Conservation (phyloP, 2,888 invertebrate species). For the Parnassius smintheus region DNA sequence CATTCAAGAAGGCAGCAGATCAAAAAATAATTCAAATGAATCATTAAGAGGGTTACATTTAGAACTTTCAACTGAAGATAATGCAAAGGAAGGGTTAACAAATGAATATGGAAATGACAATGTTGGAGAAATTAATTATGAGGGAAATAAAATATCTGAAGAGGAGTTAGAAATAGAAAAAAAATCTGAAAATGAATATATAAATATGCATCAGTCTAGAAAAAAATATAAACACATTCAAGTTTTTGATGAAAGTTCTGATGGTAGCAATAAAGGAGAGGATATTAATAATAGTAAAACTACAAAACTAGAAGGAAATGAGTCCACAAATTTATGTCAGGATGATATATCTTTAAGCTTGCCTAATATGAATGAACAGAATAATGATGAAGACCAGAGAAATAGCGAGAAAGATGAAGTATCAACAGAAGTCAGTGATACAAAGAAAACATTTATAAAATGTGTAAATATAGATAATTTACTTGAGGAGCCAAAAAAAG, state of each 20-base stretch:
- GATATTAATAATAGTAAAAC: constrained; percentile 17
- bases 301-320: constrained; percentile 12
- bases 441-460: constrained; percentile 55
- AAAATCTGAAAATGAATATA: too few relatives aligned
- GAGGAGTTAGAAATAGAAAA: too few relatives aligned
- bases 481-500: constrained; percentile 26
- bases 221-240: constrained; percentile 38
- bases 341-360: background rate
- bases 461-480: constrained; percentile 67
- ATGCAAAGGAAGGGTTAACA: constrained; percentile 1
- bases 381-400: constrained; percentile 17
- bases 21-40: background rate
- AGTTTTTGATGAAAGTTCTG: constrained; percentile 42
- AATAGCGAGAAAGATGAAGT: constrained; percentile 14
- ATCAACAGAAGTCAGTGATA: constrained; percentile 8
- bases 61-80: background rate
- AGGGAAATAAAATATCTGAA: too few relatives aligned
- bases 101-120: too few relatives aligned
- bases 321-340: background rate
- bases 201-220: constrained; percentile 1
- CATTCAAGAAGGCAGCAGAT: background rate
- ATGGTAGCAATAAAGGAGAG: constrained; percentile 29
- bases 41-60: background rate
- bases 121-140: too few relatives aligned
- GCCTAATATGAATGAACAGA: background rate